Conservation (phyloP, 2,797 vertebrate genomes). For the Sorex maritimensis region DNA sequence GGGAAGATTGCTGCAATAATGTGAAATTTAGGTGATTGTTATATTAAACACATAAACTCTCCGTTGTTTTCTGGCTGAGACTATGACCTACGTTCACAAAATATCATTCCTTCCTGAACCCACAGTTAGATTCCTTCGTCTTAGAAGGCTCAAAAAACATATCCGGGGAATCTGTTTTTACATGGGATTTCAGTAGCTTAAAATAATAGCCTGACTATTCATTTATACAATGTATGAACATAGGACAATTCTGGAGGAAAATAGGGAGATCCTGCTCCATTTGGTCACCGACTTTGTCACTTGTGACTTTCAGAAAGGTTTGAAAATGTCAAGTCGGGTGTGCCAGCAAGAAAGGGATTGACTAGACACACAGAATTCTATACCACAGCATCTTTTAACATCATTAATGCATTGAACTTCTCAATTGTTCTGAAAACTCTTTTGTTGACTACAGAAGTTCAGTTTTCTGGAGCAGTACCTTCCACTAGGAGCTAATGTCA, state of each 20-base stretch:
- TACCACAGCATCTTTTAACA: neutral
- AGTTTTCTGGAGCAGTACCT: neutral
- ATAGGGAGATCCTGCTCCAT: neutral
- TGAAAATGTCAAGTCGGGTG: neutral
- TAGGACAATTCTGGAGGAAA: neutral
- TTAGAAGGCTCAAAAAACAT: neutral
- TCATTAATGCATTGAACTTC: neutral
- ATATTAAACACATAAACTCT: neutral
- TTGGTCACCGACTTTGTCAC: neutral
- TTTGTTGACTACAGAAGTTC: neutral
- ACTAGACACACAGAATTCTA: neutral
- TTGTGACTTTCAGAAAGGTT: neutral
- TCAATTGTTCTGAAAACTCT: slow-evolving; percentile 43
- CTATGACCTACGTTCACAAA: neutral
- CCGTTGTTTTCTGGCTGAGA: neutral
- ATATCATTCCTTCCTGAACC: neutral
- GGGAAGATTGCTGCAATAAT: neutral
- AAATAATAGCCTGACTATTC: neutral
- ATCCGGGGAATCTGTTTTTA: neutral
- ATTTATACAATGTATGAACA: neutral
- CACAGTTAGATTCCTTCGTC: neutral
- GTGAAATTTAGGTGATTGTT: neutral
- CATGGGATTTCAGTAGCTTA: neutral
- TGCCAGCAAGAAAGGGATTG: no score
- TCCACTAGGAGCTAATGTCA: slow-evolving; percentile 26